Conservation (phyloP, 23 tunicate species). For the Botrylloides violaceus region DNA sequence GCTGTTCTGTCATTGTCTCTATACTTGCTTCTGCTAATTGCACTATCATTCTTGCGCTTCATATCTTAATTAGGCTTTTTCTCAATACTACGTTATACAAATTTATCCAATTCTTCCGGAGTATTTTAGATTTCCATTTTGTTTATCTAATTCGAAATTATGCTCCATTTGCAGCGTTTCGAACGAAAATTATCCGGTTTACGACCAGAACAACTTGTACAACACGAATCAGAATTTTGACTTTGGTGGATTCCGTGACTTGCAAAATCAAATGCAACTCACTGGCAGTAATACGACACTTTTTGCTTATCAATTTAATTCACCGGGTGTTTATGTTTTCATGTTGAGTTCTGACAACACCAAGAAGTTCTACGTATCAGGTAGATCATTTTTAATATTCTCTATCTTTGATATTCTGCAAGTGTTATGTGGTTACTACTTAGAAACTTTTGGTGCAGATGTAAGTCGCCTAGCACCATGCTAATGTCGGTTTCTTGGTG, state of each 20-base stretch:
- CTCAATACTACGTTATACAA: too few species aligned
- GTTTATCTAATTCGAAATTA: too few species aligned
- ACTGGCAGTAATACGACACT: conserved; percentile 42
- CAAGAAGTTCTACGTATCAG: conserved; percentile 69
- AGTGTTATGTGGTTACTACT: too few species aligned
- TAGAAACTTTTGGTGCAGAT: too few species aligned
- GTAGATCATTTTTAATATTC: conserved; percentile 17
- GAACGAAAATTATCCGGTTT: conserved; percentile 61
- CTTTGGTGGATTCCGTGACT: conserved; percentile 80
- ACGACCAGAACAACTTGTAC: conserved; percentile 70
- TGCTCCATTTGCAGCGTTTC: conserved; percentile 27
- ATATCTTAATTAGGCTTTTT: too few species aligned
- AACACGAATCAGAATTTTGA: conserved; percentile 97
- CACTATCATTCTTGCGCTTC: too few species aligned
- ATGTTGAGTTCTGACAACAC: conserved; percentile 30
- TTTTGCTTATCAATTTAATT: conserved; percentile 56
- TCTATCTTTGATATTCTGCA: not conserved
- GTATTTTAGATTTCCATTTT: too few species aligned
- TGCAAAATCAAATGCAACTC: conserved; percentile 37
- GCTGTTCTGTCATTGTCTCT: too few species aligned
- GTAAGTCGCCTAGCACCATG: too few species aligned
- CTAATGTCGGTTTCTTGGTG: too few species aligned
- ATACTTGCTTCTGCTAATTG: too few species aligned
- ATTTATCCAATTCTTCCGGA: too few species aligned
- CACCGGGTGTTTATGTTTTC: conserved; percentile 86